These are phyloP conservation scores for Dromius quadrimaculatus DNA, from an alignment of 2,888 invertebrate species.

Conservation along the genomic window DNA sequence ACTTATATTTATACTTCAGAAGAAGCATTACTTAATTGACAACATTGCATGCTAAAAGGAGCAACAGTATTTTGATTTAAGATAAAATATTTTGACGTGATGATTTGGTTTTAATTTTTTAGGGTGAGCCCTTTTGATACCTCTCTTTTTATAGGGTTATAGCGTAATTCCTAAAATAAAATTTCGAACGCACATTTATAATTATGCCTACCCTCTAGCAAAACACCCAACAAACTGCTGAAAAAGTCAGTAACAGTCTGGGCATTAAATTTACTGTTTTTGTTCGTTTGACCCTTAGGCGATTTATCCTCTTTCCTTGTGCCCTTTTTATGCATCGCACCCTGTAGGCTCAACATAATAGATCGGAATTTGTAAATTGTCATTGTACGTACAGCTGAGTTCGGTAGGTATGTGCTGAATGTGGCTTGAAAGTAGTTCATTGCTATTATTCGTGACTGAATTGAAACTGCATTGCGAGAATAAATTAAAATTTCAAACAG, in stretches of 20 bases:
- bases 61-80: no score
- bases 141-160: neutral
- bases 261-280: conserved; percentile 36
- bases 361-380: conserved; percentile 39
- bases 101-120: no score
- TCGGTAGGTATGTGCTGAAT: conserved; percentile 10
- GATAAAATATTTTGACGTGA: no score
- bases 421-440: conserved; percentile 4
- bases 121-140: no score
- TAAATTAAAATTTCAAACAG: conserved; percentile 29
- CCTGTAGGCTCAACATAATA: conserved; percentile 9
- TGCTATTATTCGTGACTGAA: conserved; percentile 17
- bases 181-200: conserved; percentile 25
- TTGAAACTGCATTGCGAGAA: conserved; percentile 24
- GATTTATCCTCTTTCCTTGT: conserved; percentile 29
- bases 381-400: conserved; percentile 32
- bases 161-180: conserved; percentile 22
- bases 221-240: conserved; percentile 10
- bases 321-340: neutral
- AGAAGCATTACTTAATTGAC: no score
- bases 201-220: conserved; percentile 14
- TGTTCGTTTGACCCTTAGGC: conserved; percentile 26
- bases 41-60: no score
- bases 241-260: conserved; percentile 34
- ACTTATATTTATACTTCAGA: no score